Conservation (phyloP, 2,797 vertebrate species). For the Melanotaenia boesemani region DNA sequence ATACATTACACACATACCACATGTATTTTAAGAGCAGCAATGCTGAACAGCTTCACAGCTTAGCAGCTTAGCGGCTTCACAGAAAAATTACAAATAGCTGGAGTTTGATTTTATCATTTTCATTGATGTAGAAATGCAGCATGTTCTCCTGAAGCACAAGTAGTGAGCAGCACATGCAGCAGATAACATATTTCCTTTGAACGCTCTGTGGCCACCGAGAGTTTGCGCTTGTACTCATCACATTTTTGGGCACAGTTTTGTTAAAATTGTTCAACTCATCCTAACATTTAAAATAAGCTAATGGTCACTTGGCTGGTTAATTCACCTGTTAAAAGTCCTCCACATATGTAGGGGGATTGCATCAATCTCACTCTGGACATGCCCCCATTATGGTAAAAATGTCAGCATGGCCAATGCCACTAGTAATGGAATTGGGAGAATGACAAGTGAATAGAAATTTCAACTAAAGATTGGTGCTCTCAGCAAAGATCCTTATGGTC, state of each 20-base stretch:
- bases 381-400: neutral
- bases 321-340: too few species aligned
- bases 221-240: too few species aligned
- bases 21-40: neutral
- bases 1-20: fast-evolving
- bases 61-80: too few species aligned
- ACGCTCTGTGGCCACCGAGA: neutral
- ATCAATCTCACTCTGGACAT: too few species aligned
- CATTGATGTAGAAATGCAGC: neutral
- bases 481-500: too few species aligned
- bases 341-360: too few species aligned
- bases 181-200: neutral
- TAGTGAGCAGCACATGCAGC: neutral
- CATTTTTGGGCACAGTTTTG: too few species aligned
- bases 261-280: too few species aligned
- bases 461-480: neutral
- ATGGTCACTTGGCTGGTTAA: too few species aligned
- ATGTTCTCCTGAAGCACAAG: neutral
- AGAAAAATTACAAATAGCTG: neutral
- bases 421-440: neutral
- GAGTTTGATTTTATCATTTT: neutral
- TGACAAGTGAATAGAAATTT: neutral
- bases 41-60: neutral
- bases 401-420: neutral
- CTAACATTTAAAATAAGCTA: too few species aligned